Conservation (phyloP, 2,888 invertebrate genomes). For the Bugulina stolonifera region DNA sequence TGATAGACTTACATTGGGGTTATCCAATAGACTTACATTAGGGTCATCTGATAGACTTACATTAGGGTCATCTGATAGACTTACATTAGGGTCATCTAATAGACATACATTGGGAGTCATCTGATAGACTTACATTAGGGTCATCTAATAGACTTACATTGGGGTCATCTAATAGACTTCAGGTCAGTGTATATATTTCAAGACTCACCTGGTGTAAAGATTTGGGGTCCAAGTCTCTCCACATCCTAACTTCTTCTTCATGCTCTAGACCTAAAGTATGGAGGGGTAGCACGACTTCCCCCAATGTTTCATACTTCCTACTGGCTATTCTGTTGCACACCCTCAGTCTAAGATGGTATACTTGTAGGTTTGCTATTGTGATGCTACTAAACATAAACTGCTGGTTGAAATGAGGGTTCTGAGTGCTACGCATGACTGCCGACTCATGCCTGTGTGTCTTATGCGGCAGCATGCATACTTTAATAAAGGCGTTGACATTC, state of each 20-base stretch:
- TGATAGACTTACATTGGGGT: no score
- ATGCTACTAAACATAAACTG: conserved; percentile 53
- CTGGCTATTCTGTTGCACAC: conserved; percentile 46
- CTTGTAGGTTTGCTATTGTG: conserved; percentile 47
- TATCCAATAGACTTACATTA: no score
- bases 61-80: no score
- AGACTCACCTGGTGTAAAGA: conserved; percentile 3
- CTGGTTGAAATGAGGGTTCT: conserved; percentile 51
- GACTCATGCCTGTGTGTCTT: conserved; percentile 51
- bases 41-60: no score
- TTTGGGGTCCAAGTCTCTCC: conserved; percentile 44
- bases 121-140: no score
- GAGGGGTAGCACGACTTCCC: conserved; percentile 45
- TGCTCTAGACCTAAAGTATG: conserved; percentile 47
- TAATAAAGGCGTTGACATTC: conserved; percentile 50
- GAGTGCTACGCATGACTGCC: conserved; percentile 47
- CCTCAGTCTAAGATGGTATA: conserved; percentile 46
- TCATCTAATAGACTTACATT: no score
- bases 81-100: no score
- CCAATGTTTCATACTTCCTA: conserved; percentile 45
- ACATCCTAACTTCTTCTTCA: conserved; percentile 52
- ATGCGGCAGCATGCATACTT: conserved; percentile 52
- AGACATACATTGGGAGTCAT: no score
- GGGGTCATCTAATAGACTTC: no score
- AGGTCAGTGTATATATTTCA: no score